Evolutionary conservation across 1,140 invertebrate genomes (phyloP).

Genomic region (Drosophila rhopaloa): DNA sequence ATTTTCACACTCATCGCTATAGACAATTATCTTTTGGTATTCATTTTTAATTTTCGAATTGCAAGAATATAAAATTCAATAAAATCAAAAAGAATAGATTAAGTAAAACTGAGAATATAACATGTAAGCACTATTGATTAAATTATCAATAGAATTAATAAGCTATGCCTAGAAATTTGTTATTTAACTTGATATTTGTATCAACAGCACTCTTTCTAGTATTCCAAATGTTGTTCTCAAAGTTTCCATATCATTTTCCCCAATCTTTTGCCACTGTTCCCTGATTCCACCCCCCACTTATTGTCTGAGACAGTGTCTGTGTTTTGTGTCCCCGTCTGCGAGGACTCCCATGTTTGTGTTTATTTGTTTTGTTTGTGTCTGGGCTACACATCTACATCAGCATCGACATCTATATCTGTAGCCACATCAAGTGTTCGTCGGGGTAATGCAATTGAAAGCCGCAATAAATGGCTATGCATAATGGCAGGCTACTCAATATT

Average conservation of each 20-base stretch:
- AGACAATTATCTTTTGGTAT: too few species aligned
- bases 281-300: not conserved
- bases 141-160: too few species aligned
- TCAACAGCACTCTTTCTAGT: not conserved
- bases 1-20: too few species aligned
- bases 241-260: not conserved
- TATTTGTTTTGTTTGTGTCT: slow-evolving; percentile 51
- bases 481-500: slow-evolving; percentile 63
- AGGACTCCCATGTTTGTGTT: slow-evolving; percentile 22
- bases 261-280: slow-evolving; percentile 23
- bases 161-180: not conserved
- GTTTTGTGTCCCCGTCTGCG: slow-evolving; percentile 13
- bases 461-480: slow-evolving; percentile 71
- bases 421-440: slow-evolving; percentile 22
- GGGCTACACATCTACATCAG: slow-evolving; percentile 12
- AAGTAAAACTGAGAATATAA: too few species aligned
- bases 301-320: slow-evolving; percentile 21
- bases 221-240: too few species aligned
- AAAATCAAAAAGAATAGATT: too few species aligned
- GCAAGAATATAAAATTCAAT: too few species aligned
- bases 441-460: slow-evolving; percentile 64
- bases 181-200: not conserved
- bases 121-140: too few species aligned
- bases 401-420: slow-evolving; percentile 34
- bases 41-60: too few species aligned